Conservation (phyloP, 2,113 vertebrate genomes). For the Alexandromys fortis region DNA sequence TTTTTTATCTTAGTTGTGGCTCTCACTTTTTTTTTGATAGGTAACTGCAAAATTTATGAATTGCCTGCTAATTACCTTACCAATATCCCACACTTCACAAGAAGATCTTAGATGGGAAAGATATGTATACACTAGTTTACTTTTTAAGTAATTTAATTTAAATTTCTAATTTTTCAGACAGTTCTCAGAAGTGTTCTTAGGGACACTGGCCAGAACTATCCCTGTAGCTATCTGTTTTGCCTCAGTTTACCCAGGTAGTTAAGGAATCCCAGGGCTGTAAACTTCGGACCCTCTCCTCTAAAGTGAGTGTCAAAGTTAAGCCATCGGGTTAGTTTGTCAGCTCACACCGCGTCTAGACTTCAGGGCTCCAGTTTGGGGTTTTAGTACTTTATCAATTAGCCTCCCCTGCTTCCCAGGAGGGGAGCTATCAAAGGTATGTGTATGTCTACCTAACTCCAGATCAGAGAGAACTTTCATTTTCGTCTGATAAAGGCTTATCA, state of each 20-base stretch:
- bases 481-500: constrained; percentile 74
- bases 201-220: background rate
- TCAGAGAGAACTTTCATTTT: constrained; percentile 52
- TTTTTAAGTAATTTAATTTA: constrained; percentile 11
- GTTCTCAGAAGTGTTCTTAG: background rate
- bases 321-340: background rate
- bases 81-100: background rate
- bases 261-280: background rate
- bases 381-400: constrained; percentile 61
- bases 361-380: constrained; percentile 53
- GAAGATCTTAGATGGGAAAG: background rate
- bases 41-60: background rate
- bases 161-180: background rate
- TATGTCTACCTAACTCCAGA: constrained; percentile 29
- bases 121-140: background rate
- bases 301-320: constrained; percentile 1
- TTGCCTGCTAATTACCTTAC: background rate
- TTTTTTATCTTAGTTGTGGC: background rate
- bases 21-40: background rate
- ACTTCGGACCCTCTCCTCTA: background rate
- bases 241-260: background rate
- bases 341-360: constrained; percentile 57
- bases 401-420: background rate
- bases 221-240: background rate
- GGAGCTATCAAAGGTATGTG: constrained; percentile 57